These are phyloP conservation scores for Amphipoea oculea DNA, from an alignment of 2,888 invertebrate species.

Conservation along the genomic window DNA sequence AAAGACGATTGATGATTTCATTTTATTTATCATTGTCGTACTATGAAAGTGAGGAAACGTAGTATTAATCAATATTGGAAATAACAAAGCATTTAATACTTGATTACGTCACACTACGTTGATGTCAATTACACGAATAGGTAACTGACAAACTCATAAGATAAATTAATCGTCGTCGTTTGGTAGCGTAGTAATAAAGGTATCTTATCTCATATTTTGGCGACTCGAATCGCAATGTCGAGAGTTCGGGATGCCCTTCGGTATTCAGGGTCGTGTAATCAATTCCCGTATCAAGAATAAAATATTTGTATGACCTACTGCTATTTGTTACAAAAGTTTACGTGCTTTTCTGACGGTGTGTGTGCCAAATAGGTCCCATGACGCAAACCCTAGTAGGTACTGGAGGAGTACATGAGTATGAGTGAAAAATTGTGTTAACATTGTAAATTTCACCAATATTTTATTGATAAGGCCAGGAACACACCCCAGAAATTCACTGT, in stretches of 20 bases:
- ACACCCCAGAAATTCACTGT: background rate
- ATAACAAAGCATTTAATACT: constrained; percentile 29
- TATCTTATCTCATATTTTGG: constrained; percentile 29
- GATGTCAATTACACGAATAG: constrained; percentile 28
- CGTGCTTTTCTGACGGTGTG: constrained; percentile 4
- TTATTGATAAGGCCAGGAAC: background rate
- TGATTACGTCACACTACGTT: constrained; percentile 23
- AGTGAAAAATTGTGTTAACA: no score
- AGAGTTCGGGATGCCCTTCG: constrained; percentile 29
- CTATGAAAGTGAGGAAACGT: background rate
- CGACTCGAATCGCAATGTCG: constrained; percentile 42
- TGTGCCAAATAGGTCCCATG: background rate
- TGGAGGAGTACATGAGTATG: background rate
- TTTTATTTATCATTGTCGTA: background rate
- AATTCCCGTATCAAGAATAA: constrained; percentile 32
- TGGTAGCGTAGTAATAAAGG: constrained; percentile 22
- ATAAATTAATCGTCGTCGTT: constrained; percentile 35
- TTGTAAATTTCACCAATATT: background rate
- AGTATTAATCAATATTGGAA: constrained; percentile 28
- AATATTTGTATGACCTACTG: constrained; percentile 33
- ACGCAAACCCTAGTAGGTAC: background rate
- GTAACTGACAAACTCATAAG: constrained; percentile 32
- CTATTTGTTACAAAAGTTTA: constrained; percentile 15
- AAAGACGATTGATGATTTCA: background rate
- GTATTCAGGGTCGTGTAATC: constrained; percentile 44